These are phyloP conservation scores for Herminia tarsipennalis DNA, from an alignment of 2,888 invertebrate genomes.

Conservation along the genomic window DNA sequence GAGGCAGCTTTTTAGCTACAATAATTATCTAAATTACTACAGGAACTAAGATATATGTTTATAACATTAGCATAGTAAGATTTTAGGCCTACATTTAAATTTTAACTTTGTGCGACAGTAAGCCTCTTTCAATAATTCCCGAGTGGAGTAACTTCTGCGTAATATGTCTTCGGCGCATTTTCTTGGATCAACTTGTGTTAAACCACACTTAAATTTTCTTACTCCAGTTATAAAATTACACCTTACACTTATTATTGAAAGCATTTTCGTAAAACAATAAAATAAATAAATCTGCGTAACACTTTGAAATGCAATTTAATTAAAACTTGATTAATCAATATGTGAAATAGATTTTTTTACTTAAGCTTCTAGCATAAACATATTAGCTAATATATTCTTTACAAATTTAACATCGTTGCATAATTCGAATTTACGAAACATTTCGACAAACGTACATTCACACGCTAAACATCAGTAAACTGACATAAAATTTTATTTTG, in stretches of 20 bases:
- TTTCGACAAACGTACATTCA: not conserved
- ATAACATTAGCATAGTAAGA: no score
- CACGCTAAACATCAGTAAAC: not conserved
- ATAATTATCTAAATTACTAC: conserved; percentile 14
- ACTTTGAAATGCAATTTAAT: no score
- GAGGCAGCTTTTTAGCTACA: conserved; percentile 94
- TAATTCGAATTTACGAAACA: conserved; percentile 38
- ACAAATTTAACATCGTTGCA: conserved; percentile 45
- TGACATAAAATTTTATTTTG: no score
- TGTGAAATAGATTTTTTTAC: conserved; percentile 9
- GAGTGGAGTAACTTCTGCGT: conserved; percentile 64
- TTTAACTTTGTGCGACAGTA: conserved; percentile 88
- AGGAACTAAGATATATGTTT: no score
- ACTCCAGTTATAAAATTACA: conserved; percentile 51
- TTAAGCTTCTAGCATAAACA: conserved; percentile 10
- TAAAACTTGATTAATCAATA: not conserved
- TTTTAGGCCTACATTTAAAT: conserved; percentile 88
- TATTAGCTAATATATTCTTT: conserved; percentile 11
- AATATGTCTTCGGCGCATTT: conserved; percentile 18
- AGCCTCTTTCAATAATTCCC: conserved; percentile 84
- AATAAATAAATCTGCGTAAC: conserved; percentile 4
- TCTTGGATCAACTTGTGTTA: conserved; percentile 50
- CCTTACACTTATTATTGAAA: conserved; percentile 51
- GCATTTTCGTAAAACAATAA: conserved; percentile 41
- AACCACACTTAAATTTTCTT: conserved; percentile 53